Evolutionary conservation across 2,113 vertebrate genomes (phyloP).

Genomic region (Scomber japonicus): DNA sequence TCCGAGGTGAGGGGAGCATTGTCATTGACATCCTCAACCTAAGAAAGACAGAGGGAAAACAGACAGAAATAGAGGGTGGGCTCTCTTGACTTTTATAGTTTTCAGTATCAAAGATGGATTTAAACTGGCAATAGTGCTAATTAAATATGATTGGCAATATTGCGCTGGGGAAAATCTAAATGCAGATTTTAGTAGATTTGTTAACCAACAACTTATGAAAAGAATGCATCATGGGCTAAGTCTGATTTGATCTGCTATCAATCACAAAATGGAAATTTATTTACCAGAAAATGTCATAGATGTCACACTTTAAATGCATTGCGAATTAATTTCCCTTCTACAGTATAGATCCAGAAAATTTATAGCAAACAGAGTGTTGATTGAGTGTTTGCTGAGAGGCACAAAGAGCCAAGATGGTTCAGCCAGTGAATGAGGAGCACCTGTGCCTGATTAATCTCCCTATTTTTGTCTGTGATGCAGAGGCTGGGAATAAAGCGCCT

Average conservation of each 20-base stretch:
- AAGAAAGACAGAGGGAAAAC: slow-evolving; percentile 2
- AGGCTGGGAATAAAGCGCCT: slow-evolving; percentile 37
- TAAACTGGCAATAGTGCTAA: background rate
- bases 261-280: slow-evolving; percentile 70
- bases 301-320: slow-evolving; percentile 64
- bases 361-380: slow-evolving; percentile 66
- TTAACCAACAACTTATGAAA: slow-evolving; percentile 38
- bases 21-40: slow-evolving; percentile 96
- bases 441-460: slow-evolving; percentile 74
- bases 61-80: slow-evolving; percentile 1
- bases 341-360: slow-evolving; percentile 63
- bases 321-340: slow-evolving; percentile 60
- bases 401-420: slow-evolving; percentile 56
- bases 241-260: slow-evolving; percentile 53
- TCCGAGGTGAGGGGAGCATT: slow-evolving; percentile 96
- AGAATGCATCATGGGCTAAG: background rate
- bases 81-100: background rate
- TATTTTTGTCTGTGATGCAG: slow-evolving; percentile 62
- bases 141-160: slow-evolving; percentile 15
- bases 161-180: slow-evolving; percentile 1
- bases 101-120: slow-evolving; percentile 1
- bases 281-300: slow-evolving; percentile 67
- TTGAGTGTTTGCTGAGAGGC: slow-evolving; percentile 68
- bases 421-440: slow-evolving; percentile 71
- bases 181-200: slow-evolving; percentile 41